Evolutionary conservation across 2,888 invertebrate species (phyloP).

Genomic region (Parochlus steinenii): DNA sequence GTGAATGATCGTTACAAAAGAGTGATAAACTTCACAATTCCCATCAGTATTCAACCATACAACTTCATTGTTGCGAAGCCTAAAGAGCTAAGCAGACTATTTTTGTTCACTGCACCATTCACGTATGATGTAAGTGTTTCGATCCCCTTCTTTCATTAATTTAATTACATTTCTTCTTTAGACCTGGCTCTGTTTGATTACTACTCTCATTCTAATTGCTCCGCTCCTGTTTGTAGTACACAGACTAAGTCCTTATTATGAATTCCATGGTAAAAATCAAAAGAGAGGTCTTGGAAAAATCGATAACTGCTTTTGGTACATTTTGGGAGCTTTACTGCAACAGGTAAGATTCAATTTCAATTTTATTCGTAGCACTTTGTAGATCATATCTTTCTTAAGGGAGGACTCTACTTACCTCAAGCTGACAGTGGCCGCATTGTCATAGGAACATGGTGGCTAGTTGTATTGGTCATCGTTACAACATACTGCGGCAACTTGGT

Average conservation of each 20-base stretch:
- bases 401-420: slow-evolving; percentile 71
- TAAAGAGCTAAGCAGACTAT: slow-evolving; percentile 59
- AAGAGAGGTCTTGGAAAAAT: slow-evolving; percentile 35
- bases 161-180: slow-evolving; percentile 25
- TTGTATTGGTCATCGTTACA: slow-evolving; percentile 56
- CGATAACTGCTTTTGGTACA: slow-evolving; percentile 40
- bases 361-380: slow-evolving; percentile 3
- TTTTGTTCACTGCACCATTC: slow-evolving; percentile 73
- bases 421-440: slow-evolving; percentile 75
- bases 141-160: not conserved
- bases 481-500: slow-evolving; percentile 87
- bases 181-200: slow-evolving; percentile 70
- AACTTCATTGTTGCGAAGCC: slow-evolving; percentile 65
- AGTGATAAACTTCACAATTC: slow-evolving; percentile 57
- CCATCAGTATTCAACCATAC: slow-evolving; percentile 64
- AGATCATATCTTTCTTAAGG: slow-evolving; percentile 29
- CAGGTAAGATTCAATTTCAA: slow-evolving; percentile 42
- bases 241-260: slow-evolving; percentile 53
- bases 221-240: slow-evolving; percentile 61
- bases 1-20: slow-evolving; percentile 24
- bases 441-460: slow-evolving; percentile 84
- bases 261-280: slow-evolving; percentile 37
- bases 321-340: slow-evolving; percentile 78
- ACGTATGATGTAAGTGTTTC: slow-evolving; percentile 39
- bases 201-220: slow-evolving; percentile 58